Conservation (phyloP, 2,797 vertebrate genomes). For the Morelia viridis region DNA sequence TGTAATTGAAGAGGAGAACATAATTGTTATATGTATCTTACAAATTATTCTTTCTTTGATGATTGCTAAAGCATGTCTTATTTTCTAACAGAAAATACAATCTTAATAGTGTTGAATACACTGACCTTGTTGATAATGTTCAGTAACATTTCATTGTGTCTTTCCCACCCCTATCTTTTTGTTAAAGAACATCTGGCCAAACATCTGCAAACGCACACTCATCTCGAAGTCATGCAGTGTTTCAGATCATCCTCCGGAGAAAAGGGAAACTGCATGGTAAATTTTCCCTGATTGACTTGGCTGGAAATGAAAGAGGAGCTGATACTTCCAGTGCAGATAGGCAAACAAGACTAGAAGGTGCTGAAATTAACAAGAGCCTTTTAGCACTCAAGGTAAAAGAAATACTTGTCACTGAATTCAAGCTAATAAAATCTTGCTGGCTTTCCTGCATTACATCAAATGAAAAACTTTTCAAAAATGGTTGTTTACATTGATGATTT, state of each 20-base stretch:
- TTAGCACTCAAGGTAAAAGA: slow-evolving; percentile 92
- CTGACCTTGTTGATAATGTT: neutral
- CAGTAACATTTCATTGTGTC: slow-evolving; percentile 1
- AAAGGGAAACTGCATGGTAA: slow-evolving; percentile 96
- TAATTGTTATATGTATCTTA: neutral
- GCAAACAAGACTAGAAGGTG: slow-evolving; percentile 94
- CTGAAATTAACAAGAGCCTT: slow-evolving; percentile 98
- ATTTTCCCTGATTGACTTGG: slow-evolving; percentile 97
- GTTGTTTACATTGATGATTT: slow-evolving; percentile 1
- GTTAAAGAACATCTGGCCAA: slow-evolving; percentile 91
- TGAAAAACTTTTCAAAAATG: neutral
- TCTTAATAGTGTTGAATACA: rapidly evolving
- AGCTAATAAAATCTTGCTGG: slow-evolving; percentile 39
- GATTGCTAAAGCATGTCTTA: neutral
- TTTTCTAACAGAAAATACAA: neutral
- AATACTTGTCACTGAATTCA: slow-evolving; percentile 39
- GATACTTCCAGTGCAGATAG: slow-evolving; percentile 96
- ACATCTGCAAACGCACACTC: slow-evolving; percentile 98
- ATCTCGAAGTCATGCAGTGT: slow-evolving; percentile 95
- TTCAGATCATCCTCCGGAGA: slow-evolving; percentile 94
- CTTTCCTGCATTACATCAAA: slow-evolving; percentile 25
- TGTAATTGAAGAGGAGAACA: neutral
- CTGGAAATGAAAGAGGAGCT: slow-evolving; percentile 95
- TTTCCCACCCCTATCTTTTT: neutral
- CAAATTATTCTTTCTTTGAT: neutral